Conservation (phyloP, 2,888 invertebrate species). For the Trilocha varians region DNA sequence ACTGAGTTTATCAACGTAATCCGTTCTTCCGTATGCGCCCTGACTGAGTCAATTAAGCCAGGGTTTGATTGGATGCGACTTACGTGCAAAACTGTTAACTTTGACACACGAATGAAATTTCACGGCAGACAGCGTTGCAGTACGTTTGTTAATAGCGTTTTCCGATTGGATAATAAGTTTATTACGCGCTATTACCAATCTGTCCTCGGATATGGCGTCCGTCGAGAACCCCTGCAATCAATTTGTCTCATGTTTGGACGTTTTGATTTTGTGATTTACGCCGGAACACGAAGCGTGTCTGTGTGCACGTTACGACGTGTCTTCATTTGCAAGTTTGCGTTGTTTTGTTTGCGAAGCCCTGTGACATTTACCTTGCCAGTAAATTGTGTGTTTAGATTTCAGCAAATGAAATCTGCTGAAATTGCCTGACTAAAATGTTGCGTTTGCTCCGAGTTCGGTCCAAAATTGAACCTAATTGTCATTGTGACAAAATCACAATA, state of each 20-base stretch:
- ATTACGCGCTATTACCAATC: conserved; percentile 72
- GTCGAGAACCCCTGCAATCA: conserved; percentile 61
- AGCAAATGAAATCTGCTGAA: conserved; percentile 12
- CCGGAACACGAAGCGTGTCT: conserved; percentile 37
- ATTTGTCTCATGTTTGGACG: conserved; percentile 65
- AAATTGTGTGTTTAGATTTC: conserved; percentile 18
- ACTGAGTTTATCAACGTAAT: conserved; percentile 42
- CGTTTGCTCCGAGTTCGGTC: conserved; percentile 29
- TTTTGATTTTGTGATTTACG: conserved; percentile 63
- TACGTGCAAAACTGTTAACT: conserved; percentile 57
- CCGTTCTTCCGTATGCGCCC: conserved; percentile 27
- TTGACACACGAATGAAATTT: conserved; percentile 61
- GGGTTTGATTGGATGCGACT: conserved; percentile 65
- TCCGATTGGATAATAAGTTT: conserved; percentile 72
- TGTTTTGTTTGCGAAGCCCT: conserved; percentile 38
- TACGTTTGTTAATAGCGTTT: conserved; percentile 67
- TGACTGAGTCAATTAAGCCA: conserved; percentile 43
- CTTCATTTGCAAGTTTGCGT: conserved; percentile 57
- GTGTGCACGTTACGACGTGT: conserved; percentile 46
- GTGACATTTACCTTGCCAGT: conserved; percentile 27
- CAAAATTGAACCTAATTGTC: conserved; percentile 46
- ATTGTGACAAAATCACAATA: conserved; percentile 64
- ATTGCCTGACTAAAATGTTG: conserved; percentile 12
- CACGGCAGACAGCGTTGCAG: conserved; percentile 42
- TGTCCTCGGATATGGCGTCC: conserved; percentile 51